These are phyloP conservation scores for Pseudochaenichthys georgianus DNA, from an alignment of 2,797 vertebrate genomes.

Conservation along the genomic window DNA sequence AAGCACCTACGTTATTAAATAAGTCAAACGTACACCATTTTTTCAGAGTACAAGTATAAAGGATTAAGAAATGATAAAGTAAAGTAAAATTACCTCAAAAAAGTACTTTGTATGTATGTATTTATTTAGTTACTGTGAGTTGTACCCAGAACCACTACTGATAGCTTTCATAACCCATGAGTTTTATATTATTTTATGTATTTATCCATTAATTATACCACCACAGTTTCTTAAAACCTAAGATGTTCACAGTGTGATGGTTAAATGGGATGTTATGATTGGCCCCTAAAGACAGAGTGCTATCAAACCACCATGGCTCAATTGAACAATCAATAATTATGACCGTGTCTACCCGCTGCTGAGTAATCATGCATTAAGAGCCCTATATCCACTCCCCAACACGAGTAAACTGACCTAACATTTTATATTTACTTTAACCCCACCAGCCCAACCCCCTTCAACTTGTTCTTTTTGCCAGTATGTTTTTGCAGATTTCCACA, in stretches of 20 bases:
- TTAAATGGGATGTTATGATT: constrained; percentile 66
- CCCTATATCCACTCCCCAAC: constrained; percentile 43
- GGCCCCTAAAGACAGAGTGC: constrained; percentile 56
- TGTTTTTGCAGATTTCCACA: constrained; percentile 41
- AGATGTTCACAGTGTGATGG: constrained; percentile 34
- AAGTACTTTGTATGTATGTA: too few relatives aligned
- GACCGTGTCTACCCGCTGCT: constrained; percentile 65
- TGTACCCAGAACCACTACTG: not conserved
- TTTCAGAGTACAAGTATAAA: too few relatives aligned
- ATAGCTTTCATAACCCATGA: not conserved
- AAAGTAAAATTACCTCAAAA: too few relatives aligned
- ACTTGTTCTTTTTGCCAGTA: not conserved
- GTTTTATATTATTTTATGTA: not conserved
- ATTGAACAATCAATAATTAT: constrained; percentile 76
- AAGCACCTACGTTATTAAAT: too few relatives aligned
- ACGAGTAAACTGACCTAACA: constrained; percentile 54
- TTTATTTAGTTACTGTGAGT: too few relatives aligned
- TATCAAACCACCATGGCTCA: constrained; percentile 66
- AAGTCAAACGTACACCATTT: too few relatives aligned
- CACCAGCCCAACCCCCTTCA: not conserved
- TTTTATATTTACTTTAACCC: constrained; percentile 31
- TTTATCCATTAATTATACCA: not conserved
- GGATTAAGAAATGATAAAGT: too few relatives aligned
- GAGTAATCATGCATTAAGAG: constrained; percentile 75
- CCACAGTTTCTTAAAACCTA: constrained; percentile 4